Percentiles rank a stretch among this genome's conserved stretches.
phyloP scores from a whole-genome alignment of 2,797 vertebrate genomes.

The Crax fasciolata region DNA sequence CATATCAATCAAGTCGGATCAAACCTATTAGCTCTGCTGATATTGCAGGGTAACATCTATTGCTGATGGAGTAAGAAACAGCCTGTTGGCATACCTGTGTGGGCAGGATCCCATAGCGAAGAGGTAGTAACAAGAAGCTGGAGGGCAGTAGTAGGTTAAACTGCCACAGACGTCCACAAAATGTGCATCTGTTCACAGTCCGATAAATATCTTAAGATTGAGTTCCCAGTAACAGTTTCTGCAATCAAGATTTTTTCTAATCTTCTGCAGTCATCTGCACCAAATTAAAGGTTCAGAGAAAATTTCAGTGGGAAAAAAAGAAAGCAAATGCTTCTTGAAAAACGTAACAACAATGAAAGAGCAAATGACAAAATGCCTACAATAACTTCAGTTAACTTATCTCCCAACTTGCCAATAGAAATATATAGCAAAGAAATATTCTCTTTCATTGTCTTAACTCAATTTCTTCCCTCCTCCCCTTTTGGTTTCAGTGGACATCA shows the following conservation, averaged over 20 bases:
- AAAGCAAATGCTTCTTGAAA: neutral
- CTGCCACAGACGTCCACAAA: neutral
- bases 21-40: neutral
- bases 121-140: neutral
- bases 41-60: neutral
- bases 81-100: neutral
- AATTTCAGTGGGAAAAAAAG: neutral
- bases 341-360: neutral
- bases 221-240: neutral
- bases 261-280: neutral
- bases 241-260: neutral
- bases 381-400: neutral
- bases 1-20: neutral
- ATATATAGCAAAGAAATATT: neutral
- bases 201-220: neutral
- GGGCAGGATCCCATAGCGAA: neutral
- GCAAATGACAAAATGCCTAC: neutral
- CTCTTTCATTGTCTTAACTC: neutral
- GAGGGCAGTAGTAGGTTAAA: neutral
- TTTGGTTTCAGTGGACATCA: neutral
- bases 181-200: neutral
- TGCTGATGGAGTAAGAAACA: neutral
- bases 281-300: neutral
- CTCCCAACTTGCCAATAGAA: neutral
- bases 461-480: neutral